A percentile compares a stretch with the other conserved stretches of the same genome.
Conservation (phyloP, 37 sponge, comb jelly and placozoan species). For the Aphrocallistes beatrix region DNA sequence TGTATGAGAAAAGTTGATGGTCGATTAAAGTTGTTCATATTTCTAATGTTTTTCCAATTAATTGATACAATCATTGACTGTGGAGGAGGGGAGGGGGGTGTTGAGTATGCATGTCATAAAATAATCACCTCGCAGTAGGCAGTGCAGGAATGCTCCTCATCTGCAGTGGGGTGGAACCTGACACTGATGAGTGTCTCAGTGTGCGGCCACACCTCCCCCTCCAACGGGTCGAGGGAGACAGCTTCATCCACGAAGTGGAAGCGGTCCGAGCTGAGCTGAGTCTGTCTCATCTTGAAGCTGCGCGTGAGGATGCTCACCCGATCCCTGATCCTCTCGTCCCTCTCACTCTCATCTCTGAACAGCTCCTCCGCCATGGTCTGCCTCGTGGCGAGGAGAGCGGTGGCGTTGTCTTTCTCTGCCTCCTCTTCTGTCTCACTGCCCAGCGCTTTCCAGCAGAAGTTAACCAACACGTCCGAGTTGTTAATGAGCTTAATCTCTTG, state of each 20-base stretch:
- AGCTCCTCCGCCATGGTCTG: conserved; percentile 65
- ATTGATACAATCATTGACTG: too few relatives aligned
- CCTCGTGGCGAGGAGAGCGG: conserved; percentile 47
- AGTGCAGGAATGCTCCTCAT: conserved; percentile 28
- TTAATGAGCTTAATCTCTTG: conserved; percentile 28
- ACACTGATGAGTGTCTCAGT: conserved; percentile 72
- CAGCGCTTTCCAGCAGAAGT: conserved; percentile 80
- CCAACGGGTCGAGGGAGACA: conserved; percentile 72
- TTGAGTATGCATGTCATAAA: too few relatives aligned
- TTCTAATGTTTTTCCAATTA: too few relatives aligned
- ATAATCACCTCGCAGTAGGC: conserved; percentile 78
- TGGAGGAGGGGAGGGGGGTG: too few relatives aligned
- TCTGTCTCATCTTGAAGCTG: conserved; percentile 28
- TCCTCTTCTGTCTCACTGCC: conserved; percentile 60
- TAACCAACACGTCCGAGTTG: conserved; percentile 77
- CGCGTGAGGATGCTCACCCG: conserved; percentile 67
- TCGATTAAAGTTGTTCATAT: too few relatives aligned
- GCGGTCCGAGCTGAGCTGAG: conserved; percentile 29
- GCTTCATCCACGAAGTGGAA: conserved; percentile 68
- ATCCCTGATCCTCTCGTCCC: conserved; percentile 72
- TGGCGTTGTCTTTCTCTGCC: conserved; percentile 36
- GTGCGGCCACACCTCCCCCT: conserved; percentile 83
- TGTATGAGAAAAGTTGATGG: too few relatives aligned
- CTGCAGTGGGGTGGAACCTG: conserved; percentile 63
- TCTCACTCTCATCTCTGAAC: conserved; percentile 63